phyloP scores from a whole-genome alignment of 2,888 invertebrate species.

The Machimus rusticus region DNA sequence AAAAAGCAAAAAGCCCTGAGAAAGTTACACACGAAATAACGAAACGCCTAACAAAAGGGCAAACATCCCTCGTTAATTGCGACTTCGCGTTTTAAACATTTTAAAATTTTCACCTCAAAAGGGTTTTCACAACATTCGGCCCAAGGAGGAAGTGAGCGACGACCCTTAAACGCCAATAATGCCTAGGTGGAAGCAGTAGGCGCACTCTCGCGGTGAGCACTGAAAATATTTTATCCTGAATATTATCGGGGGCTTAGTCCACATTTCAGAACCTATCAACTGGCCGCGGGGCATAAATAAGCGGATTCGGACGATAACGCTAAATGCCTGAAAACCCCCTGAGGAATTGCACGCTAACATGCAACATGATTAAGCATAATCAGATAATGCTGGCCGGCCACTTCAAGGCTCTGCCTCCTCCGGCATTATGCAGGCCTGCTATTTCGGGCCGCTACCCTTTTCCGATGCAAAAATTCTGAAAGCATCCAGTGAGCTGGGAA shows the following conservation, averaged over 20 bases:
- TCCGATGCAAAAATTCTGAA: not conserved
- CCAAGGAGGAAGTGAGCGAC: not conserved
- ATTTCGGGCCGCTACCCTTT: not conserved
- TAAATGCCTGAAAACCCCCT: conserved; percentile 32
- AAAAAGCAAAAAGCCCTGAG: not conserved
- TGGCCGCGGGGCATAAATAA: conserved; percentile 25
- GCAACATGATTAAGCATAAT: conserved; percentile 40
- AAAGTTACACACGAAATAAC: not conserved
- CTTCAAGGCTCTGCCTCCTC: conserved; percentile 2
- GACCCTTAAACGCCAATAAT: not conserved
- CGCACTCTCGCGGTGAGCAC: not conserved
- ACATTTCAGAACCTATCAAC: conserved; percentile 34
- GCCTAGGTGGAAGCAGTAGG: not conserved
- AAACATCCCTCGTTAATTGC: not conserved
- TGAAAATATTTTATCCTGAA: conserved; percentile 15
- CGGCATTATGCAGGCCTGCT: not conserved
- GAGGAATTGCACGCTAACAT: conserved; percentile 16
- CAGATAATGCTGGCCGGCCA: conserved; percentile 26
- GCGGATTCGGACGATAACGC: conserved; percentile 24
- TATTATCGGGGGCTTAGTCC: conserved; percentile 22
- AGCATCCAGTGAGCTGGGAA: not conserved
- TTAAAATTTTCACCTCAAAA: not conserved
- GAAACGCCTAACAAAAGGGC: not conserved
- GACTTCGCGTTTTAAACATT: not conserved
- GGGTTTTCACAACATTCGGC: not conserved